Base-by-base conservation (phyloP, 1,140 invertebrate genomes). In the Papilio dardanus region DNA sequence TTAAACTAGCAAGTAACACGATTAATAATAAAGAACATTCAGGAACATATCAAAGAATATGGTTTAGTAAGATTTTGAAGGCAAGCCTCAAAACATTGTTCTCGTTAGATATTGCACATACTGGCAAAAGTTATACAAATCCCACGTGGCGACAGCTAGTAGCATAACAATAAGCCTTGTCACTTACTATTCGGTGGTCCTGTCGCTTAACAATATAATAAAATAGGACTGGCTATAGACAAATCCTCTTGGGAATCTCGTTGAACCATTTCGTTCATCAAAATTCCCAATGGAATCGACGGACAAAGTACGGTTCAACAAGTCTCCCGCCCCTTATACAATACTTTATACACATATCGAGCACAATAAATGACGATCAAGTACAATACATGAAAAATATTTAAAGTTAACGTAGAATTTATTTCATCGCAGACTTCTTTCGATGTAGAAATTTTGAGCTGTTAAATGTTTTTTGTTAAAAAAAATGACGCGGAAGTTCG, bases 201-300 rank as follows among this genome's bases (percentile, higher is more conserved):
- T 54, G 24, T 62, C 54, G 24, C 54, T 62, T 62, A 62, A 62
- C 24, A 28, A 28, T 62, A 62, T 62, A 62, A 62, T 46, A 62
- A 62, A 62, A 62, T 62, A 14, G 54, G 3, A 62, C 54, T 24
- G 24, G 54, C 54, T 12, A 62, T 62, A 62, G 54, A 28, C 24
- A 28, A 28, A 62, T 28, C 24, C 54, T 62, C 54, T 30, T 28
- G 54, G 54, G 54, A 28, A 62, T 62, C 30, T 28, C 24, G 21
- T 12, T 28, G 54, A 62, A 62, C 54, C 54, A 62, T 62, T 62
- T 62, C 54, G 54, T 62, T 62, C 54, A 62, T 62, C 54, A 62
- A 62, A 62, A 62, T 28, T 62, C 54, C 54, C 54, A 62, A 28
- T 28, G 54, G 54, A 24, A 62, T 62, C 54, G 54, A 62, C 54